These are phyloP conservation scores for Drosophila repleta DNA, from an alignment of 1,140 invertebrate genomes.

Conservation along the genomic window DNA sequence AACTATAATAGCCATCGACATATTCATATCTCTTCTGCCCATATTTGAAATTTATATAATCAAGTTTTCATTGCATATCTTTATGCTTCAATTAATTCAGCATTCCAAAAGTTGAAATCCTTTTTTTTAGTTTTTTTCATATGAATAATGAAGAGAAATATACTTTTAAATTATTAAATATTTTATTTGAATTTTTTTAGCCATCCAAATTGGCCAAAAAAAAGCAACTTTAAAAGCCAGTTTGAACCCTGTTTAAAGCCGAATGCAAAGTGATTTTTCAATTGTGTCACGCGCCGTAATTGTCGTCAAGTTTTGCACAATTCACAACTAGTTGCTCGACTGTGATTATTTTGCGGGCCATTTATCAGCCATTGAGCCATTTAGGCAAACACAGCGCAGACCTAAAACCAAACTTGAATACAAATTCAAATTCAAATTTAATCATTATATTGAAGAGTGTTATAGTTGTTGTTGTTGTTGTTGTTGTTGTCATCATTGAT, in stretches of 20 bases:
- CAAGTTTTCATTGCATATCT: no score
- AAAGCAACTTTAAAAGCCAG: no score
- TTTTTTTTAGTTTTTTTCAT: no score
- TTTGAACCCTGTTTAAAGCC: not conserved
- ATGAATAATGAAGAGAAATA: no score
- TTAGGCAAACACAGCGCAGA: constrained; percentile 1
- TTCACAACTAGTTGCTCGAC: constrained; percentile 16
- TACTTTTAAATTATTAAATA: no score
- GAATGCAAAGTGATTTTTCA: constrained; percentile 1
- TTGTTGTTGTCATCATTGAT: constrained; percentile 2
- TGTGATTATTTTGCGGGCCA: constrained; percentile 9
- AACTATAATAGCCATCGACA: no score
- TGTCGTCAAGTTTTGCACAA: constrained; percentile 1
- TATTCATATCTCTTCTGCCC: no score
- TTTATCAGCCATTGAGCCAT: constrained; percentile 4
- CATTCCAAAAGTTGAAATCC: no score
- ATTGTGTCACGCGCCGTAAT: not conserved
- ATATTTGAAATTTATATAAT: no score
- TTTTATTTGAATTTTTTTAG: no score
- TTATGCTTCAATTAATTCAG: no score
- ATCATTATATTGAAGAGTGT: constrained; percentile 4
- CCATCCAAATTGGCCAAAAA: no score
- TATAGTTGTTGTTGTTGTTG: not conserved
- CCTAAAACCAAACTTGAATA: not conserved
- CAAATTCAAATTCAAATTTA: constrained; percentile 6